Base-by-base conservation (phyloP, 2,888 invertebrate genomes). In the Amiota mariae region DNA sequence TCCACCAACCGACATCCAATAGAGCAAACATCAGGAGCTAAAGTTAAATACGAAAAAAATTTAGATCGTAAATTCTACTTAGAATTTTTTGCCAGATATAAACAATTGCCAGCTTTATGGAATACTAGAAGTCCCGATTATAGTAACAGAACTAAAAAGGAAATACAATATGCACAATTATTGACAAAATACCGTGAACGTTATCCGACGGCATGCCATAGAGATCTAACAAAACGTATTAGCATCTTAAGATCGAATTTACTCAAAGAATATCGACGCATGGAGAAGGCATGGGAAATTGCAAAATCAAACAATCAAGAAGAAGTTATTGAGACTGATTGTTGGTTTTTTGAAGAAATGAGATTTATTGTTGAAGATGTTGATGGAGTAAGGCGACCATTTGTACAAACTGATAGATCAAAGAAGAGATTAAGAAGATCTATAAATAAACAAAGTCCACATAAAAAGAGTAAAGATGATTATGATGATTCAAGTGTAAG, bases 341-440 rank as follows among this genome's bases (percentile, higher is more conserved):
- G 36, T 36, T 36, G 36, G 36, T 36, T 36, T 36, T 36, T 36
- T 36, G 36, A 36, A 36, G 36, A 36, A 36, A 6, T 36, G 54
- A 51, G n/a, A 51, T 51, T 51, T 51, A 51, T 51, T 13, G 54
- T 51, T n/a, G 54, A 51, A 12, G 54, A 51, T 51, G 54, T 36
- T 36, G 6, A 36, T 2, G 36, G n/a, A 51, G 12, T 13, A n/a
- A 51, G 13, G 12, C 54, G n/a, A n/a, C 13, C n/a, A 3, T 51
- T 51, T 51, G 10, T 13, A n/a, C 47, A 48, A 66, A 66, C 15
- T 10, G 47, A 66, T 2, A n/a, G n/a, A 66, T 46, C 24, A n/a
- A 66, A 66, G 8, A 36, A 36, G 36, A 36, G 36, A 36, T 36
- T 36, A 6, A 36, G 0, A 6, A 36, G 6, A 36, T 36, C 3